Percentiles rank a stretch among this genome's conserved stretches.
These are phyloP conservation scores for Phymatocera aterrima DNA, from an alignment of 2,888 invertebrate species.

Conservation along the genomic window DNA sequence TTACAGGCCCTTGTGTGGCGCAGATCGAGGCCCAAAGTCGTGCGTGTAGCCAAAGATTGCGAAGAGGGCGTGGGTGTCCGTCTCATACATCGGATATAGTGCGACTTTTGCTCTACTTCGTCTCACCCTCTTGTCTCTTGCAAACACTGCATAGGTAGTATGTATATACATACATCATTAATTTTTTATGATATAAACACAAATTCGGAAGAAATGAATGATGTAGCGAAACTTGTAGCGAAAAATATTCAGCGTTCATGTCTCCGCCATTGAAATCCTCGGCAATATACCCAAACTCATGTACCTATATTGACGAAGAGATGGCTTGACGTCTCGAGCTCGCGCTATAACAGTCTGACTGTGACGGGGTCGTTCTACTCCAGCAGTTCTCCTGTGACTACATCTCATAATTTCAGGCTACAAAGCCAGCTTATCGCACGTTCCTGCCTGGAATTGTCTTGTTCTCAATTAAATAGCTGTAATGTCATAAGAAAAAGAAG, in stretches of 20 bases:
- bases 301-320: not conserved
- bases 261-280: slow-evolving; percentile 7
- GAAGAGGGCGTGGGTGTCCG: slow-evolving; percentile 32
- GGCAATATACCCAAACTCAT: not conserved
- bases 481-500: not conserved
- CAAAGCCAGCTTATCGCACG: not conserved
- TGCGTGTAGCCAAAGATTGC: slow-evolving; percentile 30
- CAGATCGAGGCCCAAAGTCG: slow-evolving; percentile 5
- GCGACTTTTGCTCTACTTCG: not conserved
- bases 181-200: not conserved
- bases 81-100: slow-evolving; percentile 15
- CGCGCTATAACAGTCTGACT: slow-evolving; percentile 3
- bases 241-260: not conserved
- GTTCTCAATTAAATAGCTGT: not conserved
- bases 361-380: slow-evolving; percentile 4
- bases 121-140: not conserved
- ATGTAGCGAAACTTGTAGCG: not conserved
- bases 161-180: not conserved
- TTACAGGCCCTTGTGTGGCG: not conserved
- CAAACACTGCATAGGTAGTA: not conserved
- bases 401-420: not conserved
- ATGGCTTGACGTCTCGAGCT: not conserved
- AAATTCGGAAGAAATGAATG: not conserved
- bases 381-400: not conserved
- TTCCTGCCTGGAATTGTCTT: not conserved